Evolutionary conservation across 2,797 vertebrate genomes (phyloP).

Genomic region (Hippopotamyrus pictus): DNA sequence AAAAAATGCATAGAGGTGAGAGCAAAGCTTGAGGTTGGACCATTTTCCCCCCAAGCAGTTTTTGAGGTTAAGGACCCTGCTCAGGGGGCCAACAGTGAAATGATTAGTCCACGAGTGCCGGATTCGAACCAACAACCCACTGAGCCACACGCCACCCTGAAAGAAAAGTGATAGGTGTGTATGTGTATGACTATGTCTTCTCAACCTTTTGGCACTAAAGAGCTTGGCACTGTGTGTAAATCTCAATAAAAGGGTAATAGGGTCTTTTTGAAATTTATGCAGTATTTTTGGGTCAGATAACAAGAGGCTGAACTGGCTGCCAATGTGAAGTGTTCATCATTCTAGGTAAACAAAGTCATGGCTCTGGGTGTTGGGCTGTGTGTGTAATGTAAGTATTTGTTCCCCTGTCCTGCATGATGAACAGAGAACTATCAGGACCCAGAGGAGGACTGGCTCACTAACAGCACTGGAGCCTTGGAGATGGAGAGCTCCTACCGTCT

Average conservation of each 20-base stretch:
- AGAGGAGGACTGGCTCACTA: constrained; percentile 6
- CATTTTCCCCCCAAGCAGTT: neutral
- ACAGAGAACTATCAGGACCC: neutral
- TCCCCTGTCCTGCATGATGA: neutral
- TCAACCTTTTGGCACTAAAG: neutral
- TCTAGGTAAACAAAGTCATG: neutral
- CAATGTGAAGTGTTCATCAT: neutral
- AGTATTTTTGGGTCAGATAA: neutral
- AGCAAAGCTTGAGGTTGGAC: neutral
- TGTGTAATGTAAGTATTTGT: neutral
- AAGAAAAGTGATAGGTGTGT: neutral
- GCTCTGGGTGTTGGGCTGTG: neutral
- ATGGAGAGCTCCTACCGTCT: constrained; percentile 1
- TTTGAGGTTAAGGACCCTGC: neutral
- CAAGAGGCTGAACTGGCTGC: neutral
- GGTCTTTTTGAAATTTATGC: neutral
- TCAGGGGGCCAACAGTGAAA: neutral
- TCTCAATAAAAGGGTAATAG: neutral
- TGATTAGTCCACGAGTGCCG: neutral
- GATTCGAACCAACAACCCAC: neutral
- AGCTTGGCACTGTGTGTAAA: neutral
- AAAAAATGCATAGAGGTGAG: neutral
- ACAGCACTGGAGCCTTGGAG: neutral
- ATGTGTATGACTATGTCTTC: neutral
- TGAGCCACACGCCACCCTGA: neutral